Evolutionary conservation across 2,113 vertebrate species (phyloP), one percentile per base, ranked within the genome.

Genomic region (Mastomys natalensis): DNA sequence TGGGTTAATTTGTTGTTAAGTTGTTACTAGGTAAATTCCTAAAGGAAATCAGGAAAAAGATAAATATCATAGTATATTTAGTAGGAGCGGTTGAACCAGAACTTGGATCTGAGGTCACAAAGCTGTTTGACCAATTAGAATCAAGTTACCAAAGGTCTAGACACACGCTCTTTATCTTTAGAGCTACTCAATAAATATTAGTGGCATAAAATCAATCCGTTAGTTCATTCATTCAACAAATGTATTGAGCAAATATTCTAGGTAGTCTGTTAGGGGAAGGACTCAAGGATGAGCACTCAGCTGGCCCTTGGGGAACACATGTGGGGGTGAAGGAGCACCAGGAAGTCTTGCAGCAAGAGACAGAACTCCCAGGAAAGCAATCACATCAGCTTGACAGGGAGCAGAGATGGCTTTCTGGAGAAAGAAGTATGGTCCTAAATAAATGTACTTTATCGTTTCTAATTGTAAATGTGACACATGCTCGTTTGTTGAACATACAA

Each of bases 211-310:
- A 78, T 91, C 66, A 90, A 93, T 85, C 45, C 43, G 82, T 73
- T 55, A 88, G 68, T 55, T 96, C 76, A 92, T 77, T 96, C 89
- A 96, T 85, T 90, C 60, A 60, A 24, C 70, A 96, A 93, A 90
- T 74, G 76, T 19, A 82, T 0, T 53, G 31, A 93, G 80, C 85
- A 81, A 91, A 40, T 96, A 76, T 68, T 86, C 92, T 91, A n/a
- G 60, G 51, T 66, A 77, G 51, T 87, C 81, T 70, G 43, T 87
- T 60, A 90, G 74, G 26, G 55, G 19, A 26, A 91, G 74, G 90
- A 73, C n/a, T 77, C 37, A 43, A 90, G 86, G 45, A 64, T n/a
- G 40, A 95, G 48, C 53, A 40, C 51, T 48, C 53, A 68, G 53
- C n/a, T 13, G 73, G 80, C 53, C 68, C 37, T 51, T 48, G 80